These are phyloP conservation scores for Holothuria leucospilota DNA, from an alignment of 53 echinoderm and acorn worm species.

Conservation along the genomic window DNA sequence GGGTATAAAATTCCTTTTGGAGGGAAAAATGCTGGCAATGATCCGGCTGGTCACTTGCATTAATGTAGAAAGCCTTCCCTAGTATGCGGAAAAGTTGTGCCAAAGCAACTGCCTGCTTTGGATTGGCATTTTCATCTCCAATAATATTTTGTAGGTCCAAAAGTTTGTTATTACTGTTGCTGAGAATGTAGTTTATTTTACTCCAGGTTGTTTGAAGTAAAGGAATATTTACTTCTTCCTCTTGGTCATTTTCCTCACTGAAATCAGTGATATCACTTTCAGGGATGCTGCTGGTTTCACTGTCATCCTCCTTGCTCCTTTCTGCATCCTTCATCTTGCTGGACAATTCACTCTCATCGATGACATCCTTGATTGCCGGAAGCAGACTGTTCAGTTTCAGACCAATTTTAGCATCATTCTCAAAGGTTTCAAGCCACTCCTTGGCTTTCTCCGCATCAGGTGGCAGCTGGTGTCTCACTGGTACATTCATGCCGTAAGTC, in stretches of 20 bases:
- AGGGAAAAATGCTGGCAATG: constrained; percentile 69
- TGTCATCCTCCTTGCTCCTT: neutral
- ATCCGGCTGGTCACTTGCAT: constrained; percentile 60
- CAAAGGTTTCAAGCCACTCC: constrained; percentile 56
- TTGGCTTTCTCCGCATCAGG: constrained; percentile 62
- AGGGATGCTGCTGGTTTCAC: constrained; percentile 23
- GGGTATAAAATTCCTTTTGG: constrained; percentile 71
- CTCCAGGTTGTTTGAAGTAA: constrained; percentile 7
- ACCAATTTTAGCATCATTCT: constrained; percentile 38
- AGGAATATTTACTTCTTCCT: neutral
- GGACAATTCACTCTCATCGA: neutral
- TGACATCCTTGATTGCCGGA: constrained; percentile 11
- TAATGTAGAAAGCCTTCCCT: constrained; percentile 63
- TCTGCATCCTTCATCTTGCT: neutral
- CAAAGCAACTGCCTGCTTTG: constrained; percentile 65
- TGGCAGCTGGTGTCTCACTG: constrained; percentile 72
- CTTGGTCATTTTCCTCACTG: neutral
- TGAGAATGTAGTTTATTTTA: neutral
- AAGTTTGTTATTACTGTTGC: constrained; percentile 12
- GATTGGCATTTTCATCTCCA: constrained; percentile 76
- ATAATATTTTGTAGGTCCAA: constrained; percentile 61
- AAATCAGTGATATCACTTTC: constrained; percentile 57
- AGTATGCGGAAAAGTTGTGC: constrained; percentile 55
- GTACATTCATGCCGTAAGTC: constrained; percentile 59
- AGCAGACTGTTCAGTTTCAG: constrained; percentile 41